phyloP scores from a whole-genome alignment of 2,797 vertebrate species.

The Triplophysa yarkandensis region DNA sequence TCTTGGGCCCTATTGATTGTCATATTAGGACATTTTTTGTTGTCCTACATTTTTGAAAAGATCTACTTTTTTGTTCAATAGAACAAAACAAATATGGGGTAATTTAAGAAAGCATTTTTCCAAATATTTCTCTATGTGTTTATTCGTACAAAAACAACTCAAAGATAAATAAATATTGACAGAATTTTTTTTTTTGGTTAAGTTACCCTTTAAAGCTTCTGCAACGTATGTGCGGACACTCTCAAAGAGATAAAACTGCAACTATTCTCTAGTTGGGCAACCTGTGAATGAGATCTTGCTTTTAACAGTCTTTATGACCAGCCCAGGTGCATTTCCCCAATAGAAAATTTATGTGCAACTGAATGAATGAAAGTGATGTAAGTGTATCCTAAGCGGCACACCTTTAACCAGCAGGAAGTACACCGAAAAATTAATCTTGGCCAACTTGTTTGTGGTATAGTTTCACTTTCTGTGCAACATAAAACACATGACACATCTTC shows the following conservation, averaged over 20 bases:
- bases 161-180: too few species aligned
- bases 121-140: too few species aligned
- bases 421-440: slow-evolving; percentile 3
- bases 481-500: slow-evolving; percentile 1
- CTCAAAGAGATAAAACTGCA: not conserved
- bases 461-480: slow-evolving; percentile 25
- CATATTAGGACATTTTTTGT: too few species aligned
- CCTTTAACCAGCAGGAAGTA: slow-evolving; percentile 27
- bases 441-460: slow-evolving; percentile 4
- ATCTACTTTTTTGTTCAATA: too few species aligned
- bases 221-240: not conserved
- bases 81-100: too few species aligned
- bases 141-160: too few species aligned
- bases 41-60: too few species aligned
- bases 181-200: too few species aligned
- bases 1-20: too few species aligned
- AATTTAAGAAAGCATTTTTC: too few species aligned
- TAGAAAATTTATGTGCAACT: not conserved
- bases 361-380: too few species aligned
- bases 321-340: slow-evolving; percentile 37
- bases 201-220: too few species aligned
- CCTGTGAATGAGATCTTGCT: not conserved
- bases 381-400: not conserved
- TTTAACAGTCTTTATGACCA: slow-evolving; percentile 8
- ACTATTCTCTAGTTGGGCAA: not conserved